Evolutionary conservation across 2,113 vertebrate genomes (phyloP).

Genomic region (Bubo bubo): DNA sequence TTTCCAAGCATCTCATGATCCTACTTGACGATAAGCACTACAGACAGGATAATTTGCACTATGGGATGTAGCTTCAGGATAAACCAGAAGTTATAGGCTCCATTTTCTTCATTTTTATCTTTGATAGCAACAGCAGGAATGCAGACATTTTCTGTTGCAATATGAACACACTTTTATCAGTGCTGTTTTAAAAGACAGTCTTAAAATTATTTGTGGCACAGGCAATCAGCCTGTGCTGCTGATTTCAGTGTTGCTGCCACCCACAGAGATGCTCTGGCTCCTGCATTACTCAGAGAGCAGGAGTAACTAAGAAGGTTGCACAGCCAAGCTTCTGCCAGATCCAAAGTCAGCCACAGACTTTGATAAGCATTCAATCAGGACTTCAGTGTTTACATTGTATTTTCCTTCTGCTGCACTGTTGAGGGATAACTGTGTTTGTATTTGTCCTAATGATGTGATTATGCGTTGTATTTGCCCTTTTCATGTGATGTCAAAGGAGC

Average conservation of each 20-base stretch:
- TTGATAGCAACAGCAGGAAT: neutral
- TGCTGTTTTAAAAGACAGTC: neutral
- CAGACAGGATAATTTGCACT: neutral
- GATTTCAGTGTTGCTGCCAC: neutral
- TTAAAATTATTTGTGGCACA: neutral
- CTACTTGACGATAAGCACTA: fast-evolving
- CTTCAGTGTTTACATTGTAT: neutral
- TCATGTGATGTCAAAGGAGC: neutral
- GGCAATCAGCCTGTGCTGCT: neutral
- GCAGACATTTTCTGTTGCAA: neutral
- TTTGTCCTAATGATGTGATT: constrained; percentile 27
- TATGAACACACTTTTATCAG: neutral
- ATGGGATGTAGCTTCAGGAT: neutral
- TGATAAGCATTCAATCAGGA: neutral
- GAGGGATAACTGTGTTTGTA: constrained; percentile 7
- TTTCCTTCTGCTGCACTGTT: neutral
- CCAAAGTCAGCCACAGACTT: neutral
- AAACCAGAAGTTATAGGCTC: neutral
- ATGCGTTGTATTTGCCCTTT: neutral
- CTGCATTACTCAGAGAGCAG: neutral
- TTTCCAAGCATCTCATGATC: neutral
- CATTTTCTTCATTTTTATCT: neutral
- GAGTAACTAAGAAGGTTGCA: neutral
- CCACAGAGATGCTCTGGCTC: neutral
- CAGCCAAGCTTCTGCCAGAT: neutral